Percentiles rank a stretch among this genome's conserved stretches.
phyloP scores from a whole-genome alignment of 2,797 vertebrate genomes.

The Tokudaia muenninki region DNA sequence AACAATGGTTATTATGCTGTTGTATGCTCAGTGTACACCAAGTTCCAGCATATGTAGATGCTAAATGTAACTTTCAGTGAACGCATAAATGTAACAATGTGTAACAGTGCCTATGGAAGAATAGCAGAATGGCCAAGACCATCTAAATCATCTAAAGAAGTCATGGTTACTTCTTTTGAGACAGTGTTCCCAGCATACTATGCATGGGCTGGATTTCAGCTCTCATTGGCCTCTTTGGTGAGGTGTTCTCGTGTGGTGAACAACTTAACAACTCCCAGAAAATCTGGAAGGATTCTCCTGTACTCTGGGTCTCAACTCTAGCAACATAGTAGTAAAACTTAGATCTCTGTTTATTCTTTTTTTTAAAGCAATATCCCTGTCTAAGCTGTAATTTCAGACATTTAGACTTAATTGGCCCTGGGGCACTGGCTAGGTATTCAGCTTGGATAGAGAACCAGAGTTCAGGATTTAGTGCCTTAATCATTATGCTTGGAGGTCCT shows the following conservation, averaged over 20 bases:
- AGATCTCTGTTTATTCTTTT: background rate
- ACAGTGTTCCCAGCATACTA: background rate
- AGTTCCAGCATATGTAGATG: background rate
- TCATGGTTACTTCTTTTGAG: constrained; percentile 15
- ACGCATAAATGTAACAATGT: background rate
- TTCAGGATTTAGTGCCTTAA: background rate
- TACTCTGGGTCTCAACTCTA: background rate
- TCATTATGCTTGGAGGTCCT: background rate
- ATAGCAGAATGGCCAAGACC: background rate
- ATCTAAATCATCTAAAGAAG: too few relatives aligned
- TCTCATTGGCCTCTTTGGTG: background rate
- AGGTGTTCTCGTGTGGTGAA: background rate
- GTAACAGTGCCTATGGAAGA: background rate
- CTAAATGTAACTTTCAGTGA: constrained; percentile 29
- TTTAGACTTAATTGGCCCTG: background rate
- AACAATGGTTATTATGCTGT: background rate
- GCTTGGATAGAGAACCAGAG: background rate
- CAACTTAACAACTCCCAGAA: background rate
- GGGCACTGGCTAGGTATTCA: background rate
- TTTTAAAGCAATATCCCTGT: background rate
- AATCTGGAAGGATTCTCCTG: background rate
- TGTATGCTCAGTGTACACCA: background rate
- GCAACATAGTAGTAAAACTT: constrained; percentile 7
- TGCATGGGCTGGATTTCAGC: background rate
- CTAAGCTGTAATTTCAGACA: background rate